Percentiles rank a stretch among this genome's conserved stretches.
phyloP scores from a whole-genome alignment of 2,888 invertebrate genomes.

The Melieria omissa region DNA sequence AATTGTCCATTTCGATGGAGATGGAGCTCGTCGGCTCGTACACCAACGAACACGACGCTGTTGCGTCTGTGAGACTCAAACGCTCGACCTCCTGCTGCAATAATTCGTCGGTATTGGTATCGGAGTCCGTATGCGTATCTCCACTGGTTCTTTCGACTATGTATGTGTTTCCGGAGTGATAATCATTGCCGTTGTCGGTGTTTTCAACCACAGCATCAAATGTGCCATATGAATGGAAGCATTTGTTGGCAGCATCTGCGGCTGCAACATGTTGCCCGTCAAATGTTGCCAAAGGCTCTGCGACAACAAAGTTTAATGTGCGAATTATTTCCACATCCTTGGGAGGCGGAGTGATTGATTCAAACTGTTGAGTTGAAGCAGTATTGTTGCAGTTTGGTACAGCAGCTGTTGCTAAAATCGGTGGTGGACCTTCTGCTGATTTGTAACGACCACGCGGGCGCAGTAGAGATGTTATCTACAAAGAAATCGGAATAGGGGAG shows the following conservation, averaged over 20 bases:
- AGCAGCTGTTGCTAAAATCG: conserved; percentile 19
- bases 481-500: conserved; percentile 9
- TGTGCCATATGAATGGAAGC: neutral
- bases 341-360: conserved; percentile 35
- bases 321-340: conserved; percentile 59
- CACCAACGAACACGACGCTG: conserved; percentile 50
- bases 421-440: conserved; percentile 42
- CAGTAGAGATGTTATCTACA: conserved; percentile 63
- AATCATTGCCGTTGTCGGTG: conserved; percentile 43
- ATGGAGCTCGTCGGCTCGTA: conserved; percentile 61
- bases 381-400: conserved; percentile 12
- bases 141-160: conserved; percentile 48
- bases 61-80: conserved; percentile 51
- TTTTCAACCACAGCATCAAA: conserved; percentile 15
- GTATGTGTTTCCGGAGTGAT: conserved; percentile 54
- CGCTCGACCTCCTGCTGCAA: conserved; percentile 50
- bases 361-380: conserved; percentile 38
- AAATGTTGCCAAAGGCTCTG: conserved; percentile 39
- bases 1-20: conserved; percentile 59
- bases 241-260: conserved; percentile 2
- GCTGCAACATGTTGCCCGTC: conserved; percentile 43
- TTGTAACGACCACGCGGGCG: conserved; percentile 58
- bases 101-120: conserved; percentile 43
- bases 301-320: conserved; percentile 58
- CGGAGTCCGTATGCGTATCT: conserved; percentile 38